A percentile compares a stretch with the other conserved stretches of the same genome.
These are phyloP conservation scores for Pseudomyrmex concolor DNA, from an alignment of 1,140 invertebrate genomes.

Conservation along the genomic window DNA sequence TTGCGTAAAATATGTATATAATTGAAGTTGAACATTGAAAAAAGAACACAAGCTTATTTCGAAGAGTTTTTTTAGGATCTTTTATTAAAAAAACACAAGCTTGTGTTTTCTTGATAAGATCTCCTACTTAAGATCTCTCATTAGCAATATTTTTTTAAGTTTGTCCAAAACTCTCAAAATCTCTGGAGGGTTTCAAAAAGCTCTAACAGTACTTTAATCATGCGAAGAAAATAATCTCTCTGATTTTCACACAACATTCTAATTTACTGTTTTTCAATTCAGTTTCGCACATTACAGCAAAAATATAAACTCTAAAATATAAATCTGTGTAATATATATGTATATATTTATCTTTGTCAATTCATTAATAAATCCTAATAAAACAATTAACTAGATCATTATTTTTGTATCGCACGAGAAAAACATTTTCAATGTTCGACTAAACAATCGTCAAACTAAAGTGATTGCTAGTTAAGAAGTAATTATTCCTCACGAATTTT, in stretches of 20 bases:
- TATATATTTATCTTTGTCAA: constrained; percentile 17
- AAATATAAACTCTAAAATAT: constrained; percentile 48
- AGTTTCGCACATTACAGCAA: background rate
- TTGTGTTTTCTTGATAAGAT: no score
- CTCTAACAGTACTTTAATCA: background rate
- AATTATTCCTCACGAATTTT: no score
- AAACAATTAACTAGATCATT: background rate
- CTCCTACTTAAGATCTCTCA: no score
- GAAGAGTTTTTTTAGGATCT: background rate
- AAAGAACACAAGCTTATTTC: constrained; percentile 16
- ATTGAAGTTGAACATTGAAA: background rate
- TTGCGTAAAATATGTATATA: constrained; percentile 14
- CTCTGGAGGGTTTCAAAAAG: background rate
- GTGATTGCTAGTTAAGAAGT: background rate
- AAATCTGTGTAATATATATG: constrained; percentile 34
- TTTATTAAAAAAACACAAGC: no score
- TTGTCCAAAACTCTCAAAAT: background rate
- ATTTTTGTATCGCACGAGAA: background rate
- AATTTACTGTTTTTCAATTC: constrained; percentile 1
- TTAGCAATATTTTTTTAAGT: no score
- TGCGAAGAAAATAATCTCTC: no score
- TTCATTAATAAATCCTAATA: constrained; percentile 39
- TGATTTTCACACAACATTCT: background rate
- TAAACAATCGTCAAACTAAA: constrained; percentile 10
- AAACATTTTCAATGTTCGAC: constrained; percentile 5